These are phyloP conservation scores for Centropus bengalensis DNA, from an alignment of 2,113 vertebrate genomes.

Conservation along the genomic window DNA sequence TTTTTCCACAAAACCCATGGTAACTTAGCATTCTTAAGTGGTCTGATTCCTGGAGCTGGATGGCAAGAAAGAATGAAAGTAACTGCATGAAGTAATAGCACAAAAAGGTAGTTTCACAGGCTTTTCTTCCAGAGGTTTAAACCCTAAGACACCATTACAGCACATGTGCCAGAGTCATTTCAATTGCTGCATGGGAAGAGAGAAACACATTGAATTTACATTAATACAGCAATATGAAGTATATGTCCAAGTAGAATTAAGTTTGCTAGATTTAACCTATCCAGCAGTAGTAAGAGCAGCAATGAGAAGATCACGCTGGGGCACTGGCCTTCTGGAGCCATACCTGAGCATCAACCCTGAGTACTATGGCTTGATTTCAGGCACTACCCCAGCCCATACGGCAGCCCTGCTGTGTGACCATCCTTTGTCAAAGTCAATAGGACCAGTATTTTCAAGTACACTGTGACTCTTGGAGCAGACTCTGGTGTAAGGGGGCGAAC, in stretches of 20 bases:
- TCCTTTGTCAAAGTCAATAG: not conserved
- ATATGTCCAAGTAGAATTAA: not conserved
- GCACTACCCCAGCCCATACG: rapidly evolving
- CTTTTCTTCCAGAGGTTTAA: not conserved
- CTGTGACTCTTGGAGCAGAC: not conserved
- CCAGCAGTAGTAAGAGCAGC: not conserved
- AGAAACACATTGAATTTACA: not conserved
- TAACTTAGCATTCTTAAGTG: not conserved
- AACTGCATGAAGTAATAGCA: not conserved
- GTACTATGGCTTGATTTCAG: not conserved
- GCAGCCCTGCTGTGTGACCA: not conserved
- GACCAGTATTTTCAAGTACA: not conserved
- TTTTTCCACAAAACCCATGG: not conserved
- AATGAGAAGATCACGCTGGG: not conserved
- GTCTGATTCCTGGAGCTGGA: not conserved
- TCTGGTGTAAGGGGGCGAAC: rapidly evolving
- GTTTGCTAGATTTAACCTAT: not conserved
- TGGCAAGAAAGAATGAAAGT: not conserved
- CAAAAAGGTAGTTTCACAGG: not conserved
- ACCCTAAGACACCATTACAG: not conserved
- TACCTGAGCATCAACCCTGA: not conserved
- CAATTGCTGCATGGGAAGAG: not conserved
- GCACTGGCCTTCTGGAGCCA: not conserved
- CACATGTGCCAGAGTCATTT: not conserved
- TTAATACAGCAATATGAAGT: not conserved